Evolutionary conservation across 2,888 invertebrate species (phyloP).

Genomic region (Drosophila phalerata): DNA sequence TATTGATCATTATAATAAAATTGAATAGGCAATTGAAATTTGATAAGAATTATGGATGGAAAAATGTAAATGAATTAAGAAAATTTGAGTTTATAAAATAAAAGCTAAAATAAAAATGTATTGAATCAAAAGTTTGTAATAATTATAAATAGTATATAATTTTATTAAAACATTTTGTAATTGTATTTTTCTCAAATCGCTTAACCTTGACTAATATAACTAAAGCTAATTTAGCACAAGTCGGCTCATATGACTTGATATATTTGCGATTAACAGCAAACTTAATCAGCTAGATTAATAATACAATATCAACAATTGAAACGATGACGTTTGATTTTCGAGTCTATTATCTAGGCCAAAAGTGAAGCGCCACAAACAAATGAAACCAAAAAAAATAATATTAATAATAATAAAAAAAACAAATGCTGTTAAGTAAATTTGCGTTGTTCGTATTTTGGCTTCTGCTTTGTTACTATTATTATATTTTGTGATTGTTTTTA

Average conservation of each 20-base stretch:
- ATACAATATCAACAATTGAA: conserved; percentile 27
- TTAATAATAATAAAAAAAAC: not conserved
- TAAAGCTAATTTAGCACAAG: not conserved
- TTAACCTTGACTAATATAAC: not conserved
- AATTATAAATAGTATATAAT: too few species aligned
- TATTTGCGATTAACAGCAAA: conserved; percentile 24
- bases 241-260: conserved; percentile 13
- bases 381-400: conserved; percentile 9
- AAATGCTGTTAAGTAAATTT: conserved; percentile 67
- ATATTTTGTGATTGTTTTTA: conserved; percentile 8
- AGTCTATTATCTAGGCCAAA: conserved; percentile 43
- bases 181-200: not conserved
- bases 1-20: not conserved
- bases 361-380: conserved; percentile 36
- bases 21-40: not conserved
- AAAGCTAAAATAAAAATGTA: too few species aligned
- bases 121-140: too few species aligned
- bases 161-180: too few species aligned
- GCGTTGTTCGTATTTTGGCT: conserved; percentile 31
- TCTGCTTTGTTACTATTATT: conserved; percentile 21
- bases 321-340: conserved; percentile 39
- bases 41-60: not conserved
- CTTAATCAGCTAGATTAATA: conserved; percentile 46
- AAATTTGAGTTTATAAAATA: not conserved
- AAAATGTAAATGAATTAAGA: not conserved